Percentiles rank a stretch among this genome's conserved stretches.
phyloP scores from a whole-genome alignment of 2,113 vertebrate species.

The Mionectes macconnelli region DNA sequence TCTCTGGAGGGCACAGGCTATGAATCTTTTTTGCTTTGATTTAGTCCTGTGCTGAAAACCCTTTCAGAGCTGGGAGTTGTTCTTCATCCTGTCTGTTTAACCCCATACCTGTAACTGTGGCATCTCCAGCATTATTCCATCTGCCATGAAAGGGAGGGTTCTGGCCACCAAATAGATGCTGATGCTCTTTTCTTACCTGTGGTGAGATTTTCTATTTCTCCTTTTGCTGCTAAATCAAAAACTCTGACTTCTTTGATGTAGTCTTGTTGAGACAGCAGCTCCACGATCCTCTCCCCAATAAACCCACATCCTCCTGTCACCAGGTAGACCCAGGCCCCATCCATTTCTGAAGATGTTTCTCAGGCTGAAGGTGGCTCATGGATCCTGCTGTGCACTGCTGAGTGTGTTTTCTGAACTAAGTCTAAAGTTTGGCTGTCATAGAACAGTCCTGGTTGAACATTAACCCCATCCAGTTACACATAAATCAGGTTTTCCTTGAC shows the following conservation, averaged over 20 bases:
- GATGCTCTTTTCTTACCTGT: slow-evolving; percentile 36
- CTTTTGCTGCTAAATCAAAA: slow-evolving; percentile 31
- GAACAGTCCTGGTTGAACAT: background rate
- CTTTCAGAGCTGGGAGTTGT: background rate
- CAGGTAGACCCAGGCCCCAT: slow-evolving; percentile 15
- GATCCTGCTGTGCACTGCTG: background rate
- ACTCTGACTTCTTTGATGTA: slow-evolving; percentile 53
- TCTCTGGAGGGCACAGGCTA: background rate
- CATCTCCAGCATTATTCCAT: background rate
- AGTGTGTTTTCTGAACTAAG: background rate
- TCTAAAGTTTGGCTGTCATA: background rate
- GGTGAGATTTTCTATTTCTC: background rate
- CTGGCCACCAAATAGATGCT: background rate
- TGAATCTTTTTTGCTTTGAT: background rate
- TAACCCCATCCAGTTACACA: background rate
- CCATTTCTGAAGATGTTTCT: background rate
- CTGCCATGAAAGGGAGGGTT: background rate
- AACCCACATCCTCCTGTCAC: slow-evolving; percentile 64
- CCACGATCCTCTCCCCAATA: slow-evolving; percentile 10
- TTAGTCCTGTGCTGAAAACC: background rate
- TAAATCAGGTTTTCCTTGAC: background rate
- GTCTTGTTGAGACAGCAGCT: slow-evolving; percentile 36
- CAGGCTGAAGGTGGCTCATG: background rate
- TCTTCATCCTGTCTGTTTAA: background rate
- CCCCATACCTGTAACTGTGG: background rate